These are phyloP conservation scores for Eretmocerus hayati DNA, from an alignment of 2,888 invertebrate species.

Conservation along the genomic window DNA sequence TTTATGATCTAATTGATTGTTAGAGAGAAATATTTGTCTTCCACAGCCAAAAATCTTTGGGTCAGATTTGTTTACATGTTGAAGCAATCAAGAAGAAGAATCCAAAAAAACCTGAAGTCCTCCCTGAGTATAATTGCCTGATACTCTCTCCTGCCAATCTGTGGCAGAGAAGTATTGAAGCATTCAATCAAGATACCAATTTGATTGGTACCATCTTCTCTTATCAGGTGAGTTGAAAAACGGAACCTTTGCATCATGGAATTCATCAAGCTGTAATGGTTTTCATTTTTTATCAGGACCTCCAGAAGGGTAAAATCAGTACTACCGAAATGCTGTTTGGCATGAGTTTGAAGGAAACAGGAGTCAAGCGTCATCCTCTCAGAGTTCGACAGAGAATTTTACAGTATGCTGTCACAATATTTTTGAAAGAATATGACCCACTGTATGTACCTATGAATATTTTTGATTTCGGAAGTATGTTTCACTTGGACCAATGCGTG, in stretches of 20 bases:
- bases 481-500: background rate
- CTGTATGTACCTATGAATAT: constrained; percentile 55
- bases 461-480: background rate
- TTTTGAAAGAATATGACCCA: constrained; percentile 71
- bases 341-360: constrained; percentile 82
- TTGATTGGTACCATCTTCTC: constrained; percentile 76
- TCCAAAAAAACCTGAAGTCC: constrained; percentile 55
- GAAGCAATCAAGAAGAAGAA: constrained; percentile 66
- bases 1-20: background rate
- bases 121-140: constrained; percentile 89
- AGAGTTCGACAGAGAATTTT: constrained; percentile 77
- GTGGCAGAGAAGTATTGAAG: constrained; percentile 79
- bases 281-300: constrained; percentile 51
- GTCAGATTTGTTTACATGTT: constrained; percentile 79
- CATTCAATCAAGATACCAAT: constrained; percentile 72
- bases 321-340: constrained; percentile 88
- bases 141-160: constrained; percentile 88
- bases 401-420: constrained; percentile 84
- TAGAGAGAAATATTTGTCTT: constrained; percentile 3
- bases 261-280: too few relatives aligned
- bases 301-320: constrained; percentile 78
- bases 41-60: constrained; percentile 63
- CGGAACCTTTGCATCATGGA: too few relatives aligned
- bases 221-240: constrained; percentile 60
- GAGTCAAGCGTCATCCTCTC: constrained; percentile 81